Conservation (phyloP, 2,888 invertebrate species). For the Tenthredo livida region DNA sequence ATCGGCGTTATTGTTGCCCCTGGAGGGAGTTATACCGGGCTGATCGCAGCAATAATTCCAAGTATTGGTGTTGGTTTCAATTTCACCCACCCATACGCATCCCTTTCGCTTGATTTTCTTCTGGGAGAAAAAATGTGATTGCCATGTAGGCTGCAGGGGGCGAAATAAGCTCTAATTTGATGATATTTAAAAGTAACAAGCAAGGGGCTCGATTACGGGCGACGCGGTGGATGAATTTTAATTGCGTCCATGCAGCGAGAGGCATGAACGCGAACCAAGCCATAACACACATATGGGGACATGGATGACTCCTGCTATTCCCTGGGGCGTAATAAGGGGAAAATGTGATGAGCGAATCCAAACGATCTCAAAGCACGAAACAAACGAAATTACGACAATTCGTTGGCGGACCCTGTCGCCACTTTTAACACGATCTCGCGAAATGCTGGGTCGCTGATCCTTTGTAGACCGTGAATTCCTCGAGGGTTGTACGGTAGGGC, state of each 20-base stretch:
- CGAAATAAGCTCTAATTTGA: not conserved
- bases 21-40: not conserved
- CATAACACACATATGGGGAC: not conserved
- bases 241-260: not conserved
- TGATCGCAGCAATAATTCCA: not conserved
- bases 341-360: conserved; percentile 38
- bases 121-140: too few relatives aligned
- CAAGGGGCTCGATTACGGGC: not conserved
- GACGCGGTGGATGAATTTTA: conserved; percentile 18
- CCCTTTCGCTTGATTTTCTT: too few relatives aligned
- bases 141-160: too few relatives aligned
- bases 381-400: conserved; percentile 47
- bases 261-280: not conserved
- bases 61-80: not conserved
- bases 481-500: conserved; percentile 5
- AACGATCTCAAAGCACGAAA: conserved; percentile 38
- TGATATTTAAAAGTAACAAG: not conserved
- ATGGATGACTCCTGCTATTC: not conserved
- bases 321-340: conserved; percentile 28
- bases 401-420: conserved; percentile 14
- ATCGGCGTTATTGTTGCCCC: conserved; percentile 9
- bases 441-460: not conserved
- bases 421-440: conserved; percentile 31
- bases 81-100: not conserved
- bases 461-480: conserved; percentile 31